A percentile compares a stretch with the other conserved stretches of the same genome.
phyloP scores from a whole-genome alignment of 2,113 vertebrate genomes.

The Ondatra zibethicus region DNA sequence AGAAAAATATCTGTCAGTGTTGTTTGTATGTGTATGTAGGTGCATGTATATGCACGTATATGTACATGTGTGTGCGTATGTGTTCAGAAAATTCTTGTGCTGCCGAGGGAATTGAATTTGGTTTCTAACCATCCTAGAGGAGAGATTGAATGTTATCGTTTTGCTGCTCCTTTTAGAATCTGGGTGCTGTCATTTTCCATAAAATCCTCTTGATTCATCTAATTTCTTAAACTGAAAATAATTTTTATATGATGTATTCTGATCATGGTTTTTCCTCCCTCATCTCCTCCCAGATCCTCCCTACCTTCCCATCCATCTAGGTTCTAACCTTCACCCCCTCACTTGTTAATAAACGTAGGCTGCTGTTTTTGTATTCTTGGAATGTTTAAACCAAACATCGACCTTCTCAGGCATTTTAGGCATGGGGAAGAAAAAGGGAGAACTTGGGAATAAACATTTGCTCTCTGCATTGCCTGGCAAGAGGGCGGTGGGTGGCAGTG shows the following conservation, averaged over 20 bases:
- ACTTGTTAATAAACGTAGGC: constrained; percentile 38
- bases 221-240: background rate
- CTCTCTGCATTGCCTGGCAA: constrained; percentile 57
- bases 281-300: background rate
- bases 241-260: background rate
- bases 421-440: background rate
- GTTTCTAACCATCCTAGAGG: constrained; percentile 27
- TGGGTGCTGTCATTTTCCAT: constrained; percentile 6
- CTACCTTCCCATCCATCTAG: background rate
- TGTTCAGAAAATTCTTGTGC: too few relatives aligned
- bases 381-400: constrained; percentile 19
- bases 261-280: background rate
- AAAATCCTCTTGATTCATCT: background rate
- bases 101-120: background rate
- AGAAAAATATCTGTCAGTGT: background rate
- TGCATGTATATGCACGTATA: background rate
- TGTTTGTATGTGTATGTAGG: background rate
- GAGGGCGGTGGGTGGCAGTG: constrained; percentile 64
- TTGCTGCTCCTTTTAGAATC: constrained; percentile 39
- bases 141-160: background rate
- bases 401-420: constrained; percentile 5
- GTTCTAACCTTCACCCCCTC: background rate
- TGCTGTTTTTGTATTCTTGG: background rate
- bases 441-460: constrained; percentile 52
- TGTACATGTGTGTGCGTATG: background rate